Evolutionary conservation across 2,797 vertebrate species (phyloP).

Genomic region (Sparus aurata): DNA sequence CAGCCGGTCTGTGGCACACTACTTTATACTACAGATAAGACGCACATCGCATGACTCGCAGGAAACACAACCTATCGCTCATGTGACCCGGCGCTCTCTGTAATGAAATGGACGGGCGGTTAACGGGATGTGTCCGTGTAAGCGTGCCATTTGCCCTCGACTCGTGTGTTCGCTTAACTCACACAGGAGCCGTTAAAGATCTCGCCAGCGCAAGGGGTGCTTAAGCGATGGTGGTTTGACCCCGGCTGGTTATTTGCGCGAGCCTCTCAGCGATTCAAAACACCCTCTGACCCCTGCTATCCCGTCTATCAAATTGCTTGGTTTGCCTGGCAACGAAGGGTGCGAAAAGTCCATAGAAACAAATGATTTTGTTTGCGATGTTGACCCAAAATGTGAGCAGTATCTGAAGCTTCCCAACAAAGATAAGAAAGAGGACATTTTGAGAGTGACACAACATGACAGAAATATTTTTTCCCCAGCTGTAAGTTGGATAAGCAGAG

Average conservation of each 20-base stretch:
- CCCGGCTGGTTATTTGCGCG: slow-evolving; percentile 4
- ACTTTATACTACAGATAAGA: slow-evolving; percentile 42
- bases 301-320: slow-evolving; percentile 19
- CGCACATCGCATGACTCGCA: not conserved
- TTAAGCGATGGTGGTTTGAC: slow-evolving; percentile 30
- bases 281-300: slow-evolving; percentile 22
- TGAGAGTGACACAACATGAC: slow-evolving; percentile 34
- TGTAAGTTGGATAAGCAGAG: slow-evolving; percentile 76
- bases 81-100: slow-evolving; percentile 15
- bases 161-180: slow-evolving; percentile 22
- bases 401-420: slow-evolving; percentile 3
- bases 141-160: slow-evolving; percentile 45
- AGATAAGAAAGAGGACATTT: slow-evolving; percentile 30
- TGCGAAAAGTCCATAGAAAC: not conserved
- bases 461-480: slow-evolving; percentile 51
- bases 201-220: slow-evolving; percentile 4
- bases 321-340: not conserved
- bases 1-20: slow-evolving; percentile 14
- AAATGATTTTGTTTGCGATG: not conserved
- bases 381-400: not conserved
- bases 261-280: not conserved
- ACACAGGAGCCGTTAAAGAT: slow-evolving; percentile 16
- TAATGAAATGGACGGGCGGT: slow-evolving; percentile 43
- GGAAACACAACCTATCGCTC: not conserved
- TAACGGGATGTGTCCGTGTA: slow-evolving; percentile 34